Conservation (phyloP, 2,888 invertebrate genomes). For the Cetonia aurata region DNA sequence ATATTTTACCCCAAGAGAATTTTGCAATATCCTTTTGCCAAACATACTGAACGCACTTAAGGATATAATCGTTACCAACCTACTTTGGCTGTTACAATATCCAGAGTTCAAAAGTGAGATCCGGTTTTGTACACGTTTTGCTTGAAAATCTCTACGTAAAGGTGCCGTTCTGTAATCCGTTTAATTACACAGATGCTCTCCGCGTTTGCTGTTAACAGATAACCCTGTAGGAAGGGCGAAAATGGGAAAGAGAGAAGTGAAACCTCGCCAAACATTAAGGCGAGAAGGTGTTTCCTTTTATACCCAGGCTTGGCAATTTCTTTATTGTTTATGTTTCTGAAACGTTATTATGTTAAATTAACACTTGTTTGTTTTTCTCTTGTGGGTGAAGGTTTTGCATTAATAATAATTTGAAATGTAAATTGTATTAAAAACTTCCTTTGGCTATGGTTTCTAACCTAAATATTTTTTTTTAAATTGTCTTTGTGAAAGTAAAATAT, state of each 20-base stretch:
- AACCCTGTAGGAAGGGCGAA: not conserved
- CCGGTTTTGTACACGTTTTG: slow-evolving; percentile 12
- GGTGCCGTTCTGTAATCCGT: slow-evolving; percentile 16
- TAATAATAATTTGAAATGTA: no score
- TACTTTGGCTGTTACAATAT: not conserved
- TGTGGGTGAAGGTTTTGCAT: no score
- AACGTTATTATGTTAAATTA: slow-evolving; percentile 1
- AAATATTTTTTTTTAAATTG: no score
- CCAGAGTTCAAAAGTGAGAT: not conserved
- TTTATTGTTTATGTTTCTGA: slow-evolving; percentile 14
- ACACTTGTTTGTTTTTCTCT: not conserved
- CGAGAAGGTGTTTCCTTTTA: not conserved
- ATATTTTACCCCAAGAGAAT: no score
- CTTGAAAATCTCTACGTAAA: slow-evolving; percentile 12
- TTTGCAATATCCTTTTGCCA: not conserved
- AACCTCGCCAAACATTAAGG: slow-evolving; percentile 18
- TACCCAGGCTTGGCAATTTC: not conserved
- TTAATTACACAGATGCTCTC: slow-evolving; percentile 8
- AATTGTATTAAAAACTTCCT: no score
- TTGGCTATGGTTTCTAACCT: no score
- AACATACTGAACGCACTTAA: not conserved
- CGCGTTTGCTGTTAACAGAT: not conserved
- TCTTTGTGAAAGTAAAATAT: no score
- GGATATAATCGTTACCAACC: slow-evolving; percentile 8
- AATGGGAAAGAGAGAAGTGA: not conserved